Evolutionary conservation across 2,113 vertebrate species (phyloP), one percentile per base, ranked within the genome.

Genomic region (Rhabdornis inornatus): DNA sequence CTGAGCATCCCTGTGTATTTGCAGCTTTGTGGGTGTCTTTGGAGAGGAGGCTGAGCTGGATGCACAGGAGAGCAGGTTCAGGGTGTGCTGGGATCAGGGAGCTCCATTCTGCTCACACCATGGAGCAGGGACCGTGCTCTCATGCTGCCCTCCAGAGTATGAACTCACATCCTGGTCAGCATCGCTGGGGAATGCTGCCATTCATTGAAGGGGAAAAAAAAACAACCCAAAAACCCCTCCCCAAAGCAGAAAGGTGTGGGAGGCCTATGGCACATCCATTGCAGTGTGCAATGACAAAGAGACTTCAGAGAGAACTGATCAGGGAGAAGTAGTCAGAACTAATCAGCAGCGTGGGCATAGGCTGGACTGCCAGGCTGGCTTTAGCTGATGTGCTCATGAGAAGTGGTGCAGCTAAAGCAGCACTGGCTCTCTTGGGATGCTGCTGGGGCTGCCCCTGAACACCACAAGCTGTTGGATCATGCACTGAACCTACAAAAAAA

Each of bases 91-190:
- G 6, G 30, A 45, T 25, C 64, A 60, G 49, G 61, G 61, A 53
- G 37, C 52, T 42, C 17, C 8, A 3, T 44, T 1, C 49, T 89
- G 64, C 84, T 63, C 47, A 2, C 55, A 24, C 15, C 84, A 7
- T 3, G 1, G 53, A 61, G 63, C 66, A 61, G 81, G 77, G 56
- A 22, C 74, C 45, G 78, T 64, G 75, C 92, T 94, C 63, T 61
- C 86, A 63, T 92, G 94, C 94, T 97, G 95, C 95, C 96, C 95
- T 96, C 92, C 95, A 94, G 94, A 94, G 94, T 69, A 83, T 60
- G 66, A 79, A 4, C 74, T 35, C 69, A 87, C 88, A 87, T 52
- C 65, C 79, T 50, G 80, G 74, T 15, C 75, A 49, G 40, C 37
- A 1, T 16, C 4, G 3, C 45, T 61, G 44, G 72, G 79, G 37